A percentile compares a stretch with the other conserved stretches of the same genome.
These are phyloP conservation scores for Morelia viridis DNA, from an alignment of 2,797 vertebrate species.

Conservation along the genomic window DNA sequence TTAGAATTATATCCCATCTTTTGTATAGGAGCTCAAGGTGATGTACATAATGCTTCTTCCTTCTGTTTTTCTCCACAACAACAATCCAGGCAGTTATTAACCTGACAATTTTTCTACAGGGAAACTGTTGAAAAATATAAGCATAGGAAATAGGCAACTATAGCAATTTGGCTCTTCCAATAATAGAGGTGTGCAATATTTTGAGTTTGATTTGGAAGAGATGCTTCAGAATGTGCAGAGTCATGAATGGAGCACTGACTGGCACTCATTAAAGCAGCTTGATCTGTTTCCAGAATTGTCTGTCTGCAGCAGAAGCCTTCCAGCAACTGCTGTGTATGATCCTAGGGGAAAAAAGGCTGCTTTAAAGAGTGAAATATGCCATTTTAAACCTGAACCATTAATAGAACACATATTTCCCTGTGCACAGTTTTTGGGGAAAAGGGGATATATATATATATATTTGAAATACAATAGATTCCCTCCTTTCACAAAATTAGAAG, in stretches of 20 bases:
- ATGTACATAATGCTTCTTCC: not conserved
- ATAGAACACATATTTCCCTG: not conserved
- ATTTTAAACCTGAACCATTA: not conserved
- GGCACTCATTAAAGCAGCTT: not conserved
- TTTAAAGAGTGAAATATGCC: not conserved
- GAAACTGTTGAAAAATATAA: slow-evolving; percentile 1
- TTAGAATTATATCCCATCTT: not conserved
- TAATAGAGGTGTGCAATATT: not conserved
- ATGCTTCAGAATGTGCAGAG: not conserved
- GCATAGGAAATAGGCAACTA: not conserved
- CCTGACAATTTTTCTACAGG: not conserved
- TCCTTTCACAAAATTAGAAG: not conserved
- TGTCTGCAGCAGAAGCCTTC: not conserved
- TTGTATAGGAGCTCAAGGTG: not conserved
- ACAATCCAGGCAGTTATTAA: not conserved
- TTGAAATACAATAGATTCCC: not conserved
- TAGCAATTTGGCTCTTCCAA: not conserved
- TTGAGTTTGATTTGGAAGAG: not conserved
- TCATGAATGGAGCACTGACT: not conserved
- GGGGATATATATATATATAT: not conserved
- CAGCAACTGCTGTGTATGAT: not conserved
- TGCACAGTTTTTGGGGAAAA: not conserved
- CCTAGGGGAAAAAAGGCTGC: not conserved
- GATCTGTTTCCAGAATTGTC: not conserved
- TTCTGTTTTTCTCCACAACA: not conserved